Conservation (phyloP, 2,888 invertebrate species). For the Thelaira solivaga region DNA sequence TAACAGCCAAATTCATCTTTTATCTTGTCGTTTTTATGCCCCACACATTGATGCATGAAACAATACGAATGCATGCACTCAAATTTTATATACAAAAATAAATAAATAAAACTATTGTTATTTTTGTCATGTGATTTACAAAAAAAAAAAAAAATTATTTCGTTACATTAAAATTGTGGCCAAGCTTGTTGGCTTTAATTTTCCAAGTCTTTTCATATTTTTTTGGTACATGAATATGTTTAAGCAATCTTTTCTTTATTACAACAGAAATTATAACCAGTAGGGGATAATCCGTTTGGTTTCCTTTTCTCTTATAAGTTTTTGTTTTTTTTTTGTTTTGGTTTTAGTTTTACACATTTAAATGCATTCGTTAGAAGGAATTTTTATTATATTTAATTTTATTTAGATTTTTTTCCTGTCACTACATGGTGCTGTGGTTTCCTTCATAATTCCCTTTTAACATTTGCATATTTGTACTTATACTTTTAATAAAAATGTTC, state of each 20-base stretch:
- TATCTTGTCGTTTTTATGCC: too few relatives aligned
- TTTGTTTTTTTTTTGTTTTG: background rate
- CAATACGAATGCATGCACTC: too few relatives aligned
- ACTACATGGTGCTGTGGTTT: background rate
- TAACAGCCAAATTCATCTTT: too few relatives aligned
- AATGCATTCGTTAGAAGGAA: background rate
- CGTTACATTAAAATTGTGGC: slow-evolving; percentile 44
- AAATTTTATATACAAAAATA: too few relatives aligned
- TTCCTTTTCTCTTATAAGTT: background rate
- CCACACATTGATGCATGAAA: too few relatives aligned
- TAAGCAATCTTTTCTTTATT: slow-evolving; percentile 19
- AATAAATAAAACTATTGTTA: background rate
- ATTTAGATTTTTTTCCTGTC: background rate
- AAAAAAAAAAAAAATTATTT: slow-evolving; percentile 36
- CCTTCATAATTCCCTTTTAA: slow-evolving; percentile 15
- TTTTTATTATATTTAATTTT: background rate
- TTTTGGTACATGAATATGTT: slow-evolving; percentile 14
- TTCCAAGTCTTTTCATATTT: background rate
- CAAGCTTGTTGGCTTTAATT: slow-evolving; percentile 40
- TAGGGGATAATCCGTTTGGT: slow-evolving; percentile 33
- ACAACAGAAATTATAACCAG: slow-evolving; percentile 33
- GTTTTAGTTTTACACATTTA: background rate
- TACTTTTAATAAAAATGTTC: slow-evolving; percentile 31
- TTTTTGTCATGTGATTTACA: background rate
- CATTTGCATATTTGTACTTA: slow-evolving; percentile 57